phyloP scores from a whole-genome alignment of 2,888 invertebrate species.

The Latrodectus hesperus region DNA sequence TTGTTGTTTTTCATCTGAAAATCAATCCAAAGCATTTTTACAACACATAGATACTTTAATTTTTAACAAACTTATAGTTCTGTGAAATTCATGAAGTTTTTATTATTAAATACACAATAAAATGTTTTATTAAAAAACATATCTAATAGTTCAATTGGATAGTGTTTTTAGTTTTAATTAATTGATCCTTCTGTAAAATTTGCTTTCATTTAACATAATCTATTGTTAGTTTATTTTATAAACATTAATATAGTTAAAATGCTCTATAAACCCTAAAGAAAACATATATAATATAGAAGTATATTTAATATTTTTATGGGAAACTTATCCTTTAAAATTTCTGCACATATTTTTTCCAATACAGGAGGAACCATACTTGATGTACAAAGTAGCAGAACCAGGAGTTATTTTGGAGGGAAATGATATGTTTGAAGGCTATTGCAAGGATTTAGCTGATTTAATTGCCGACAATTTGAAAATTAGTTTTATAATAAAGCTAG shows the following conservation, averaged over 20 bases:
- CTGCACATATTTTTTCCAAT: neutral
- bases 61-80: too few relatives aligned
- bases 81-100: too few relatives aligned
- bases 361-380: slow-evolving; percentile 91
- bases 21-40: too few relatives aligned
- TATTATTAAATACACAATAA: too few relatives aligned
- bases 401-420: slow-evolving; percentile 81
- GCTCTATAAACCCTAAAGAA: too few relatives aligned
- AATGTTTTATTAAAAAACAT: too few relatives aligned
- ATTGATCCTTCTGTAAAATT: neutral
- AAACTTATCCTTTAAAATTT: too few relatives aligned
- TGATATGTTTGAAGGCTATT: slow-evolving; percentile 90
- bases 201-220: neutral
- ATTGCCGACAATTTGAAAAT: slow-evolving; percentile 80
- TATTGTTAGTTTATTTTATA: too few relatives aligned
- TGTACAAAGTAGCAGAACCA: slow-evolving; percentile 82
- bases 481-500: slow-evolving; percentile 79
- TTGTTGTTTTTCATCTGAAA: too few relatives aligned
- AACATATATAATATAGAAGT: neutral
- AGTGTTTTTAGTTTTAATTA: neutral
- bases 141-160: neutral
- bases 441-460: slow-evolving; percentile 90
- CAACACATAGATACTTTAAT: too few relatives aligned
- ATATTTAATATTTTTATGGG: neutral
- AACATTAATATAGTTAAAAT: too few relatives aligned